Percentiles rank a stretch among this genome's conserved stretches.
These are phyloP conservation scores for Caerostris darwini DNA, from an alignment of 1,140 invertebrate genomes.

Conservation along the genomic window DNA sequence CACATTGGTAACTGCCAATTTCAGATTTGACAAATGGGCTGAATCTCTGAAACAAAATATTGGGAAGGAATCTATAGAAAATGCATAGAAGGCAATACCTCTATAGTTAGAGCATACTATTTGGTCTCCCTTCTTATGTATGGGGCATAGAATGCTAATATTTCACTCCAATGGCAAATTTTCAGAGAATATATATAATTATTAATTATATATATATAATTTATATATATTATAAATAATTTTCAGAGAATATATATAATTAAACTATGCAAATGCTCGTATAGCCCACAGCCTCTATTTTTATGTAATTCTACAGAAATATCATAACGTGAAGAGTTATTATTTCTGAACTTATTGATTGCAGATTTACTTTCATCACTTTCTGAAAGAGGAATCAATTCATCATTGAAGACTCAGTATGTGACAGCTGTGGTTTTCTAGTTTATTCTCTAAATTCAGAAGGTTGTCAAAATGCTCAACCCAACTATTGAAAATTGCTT, in stretches of 20 bases:
- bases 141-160: neutral
- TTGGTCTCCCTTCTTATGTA: neutral
- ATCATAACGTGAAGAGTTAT: neutral
- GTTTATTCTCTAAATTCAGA: neutral
- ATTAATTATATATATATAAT: no score
- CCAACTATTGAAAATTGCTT: neutral
- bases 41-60: neutral
- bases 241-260: neutral
- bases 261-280: neutral
- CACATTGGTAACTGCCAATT: conserved; percentile 38
- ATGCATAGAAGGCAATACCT: neutral
- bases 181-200: no score
- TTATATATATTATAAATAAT: no score
- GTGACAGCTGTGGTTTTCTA: neutral
- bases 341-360: conserved; percentile 2
- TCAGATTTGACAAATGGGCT: neutral
- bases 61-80: neutral
- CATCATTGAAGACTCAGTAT: neutral
- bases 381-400: neutral
- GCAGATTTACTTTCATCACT: neutral
- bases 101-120: neutral
- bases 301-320: neutral
- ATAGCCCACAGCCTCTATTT: neutral
- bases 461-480: neutral
- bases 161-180: neutral